Percentiles rank a stretch among this genome's conserved stretches.
Conservation (phyloP, 53 echinoderm and acorn worm species). For the Pentamera pediparva region DNA sequence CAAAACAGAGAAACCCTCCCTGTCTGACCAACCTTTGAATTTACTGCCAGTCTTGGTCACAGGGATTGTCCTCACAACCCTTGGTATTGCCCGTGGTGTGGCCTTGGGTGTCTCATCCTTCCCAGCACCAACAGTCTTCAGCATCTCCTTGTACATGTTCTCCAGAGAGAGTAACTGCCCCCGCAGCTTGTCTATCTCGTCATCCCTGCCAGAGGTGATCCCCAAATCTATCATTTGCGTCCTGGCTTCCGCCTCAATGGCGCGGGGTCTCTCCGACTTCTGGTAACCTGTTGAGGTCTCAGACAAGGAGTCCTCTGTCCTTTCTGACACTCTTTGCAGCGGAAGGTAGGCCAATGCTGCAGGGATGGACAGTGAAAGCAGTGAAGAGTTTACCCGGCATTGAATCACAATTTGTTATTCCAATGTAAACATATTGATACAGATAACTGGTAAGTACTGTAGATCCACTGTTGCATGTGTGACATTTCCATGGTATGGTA, state of each 20-base stretch:
- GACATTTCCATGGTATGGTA: too few species aligned
- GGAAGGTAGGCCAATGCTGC: constrained; percentile 47
- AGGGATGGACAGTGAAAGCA: neutral
- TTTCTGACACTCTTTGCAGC: constrained; percentile 55
- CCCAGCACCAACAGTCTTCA: constrained; percentile 36
- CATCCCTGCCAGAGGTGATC: neutral
- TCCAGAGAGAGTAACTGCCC: constrained; percentile 74
- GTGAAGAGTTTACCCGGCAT: neutral
- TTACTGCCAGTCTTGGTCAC: constrained; percentile 1
- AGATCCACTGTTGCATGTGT: too few species aligned
- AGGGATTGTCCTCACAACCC: neutral
- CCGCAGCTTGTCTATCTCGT: constrained; percentile 65
- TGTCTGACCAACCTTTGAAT: neutral
- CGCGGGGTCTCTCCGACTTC: neutral
- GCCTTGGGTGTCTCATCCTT: neutral
- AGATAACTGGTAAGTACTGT: too few species aligned
- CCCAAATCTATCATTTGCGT: too few species aligned
- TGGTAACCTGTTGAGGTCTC: neutral
- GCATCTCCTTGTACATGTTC: constrained; percentile 87
- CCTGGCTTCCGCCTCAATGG: neutral
- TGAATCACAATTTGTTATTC: too few species aligned
- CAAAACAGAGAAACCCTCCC: neutral
- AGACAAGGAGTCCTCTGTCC: constrained; percentile 59
- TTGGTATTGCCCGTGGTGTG: neutral
- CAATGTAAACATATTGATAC: too few species aligned